Base-by-base conservation (phyloP, 2,797 vertebrate species). In the Enteromius radiatus region DNA sequence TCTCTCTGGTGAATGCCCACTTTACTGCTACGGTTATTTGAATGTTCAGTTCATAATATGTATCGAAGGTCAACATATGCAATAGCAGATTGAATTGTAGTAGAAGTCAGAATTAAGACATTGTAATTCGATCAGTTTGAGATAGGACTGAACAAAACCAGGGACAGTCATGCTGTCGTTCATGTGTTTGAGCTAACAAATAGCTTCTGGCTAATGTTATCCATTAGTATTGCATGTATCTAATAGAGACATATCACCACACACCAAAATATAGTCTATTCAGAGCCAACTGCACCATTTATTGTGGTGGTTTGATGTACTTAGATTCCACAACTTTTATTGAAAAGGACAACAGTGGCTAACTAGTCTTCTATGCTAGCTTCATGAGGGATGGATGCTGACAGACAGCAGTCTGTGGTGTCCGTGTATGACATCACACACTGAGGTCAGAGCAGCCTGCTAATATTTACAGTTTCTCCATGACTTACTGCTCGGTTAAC, bases 1-100 rank as follows among this genome's bases (percentile, higher is more conserved):
- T 74, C 94, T 99, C 82, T 99, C 98, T 92, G 98, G 98, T 99
- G 92, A 92, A 93, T 86, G 3, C 41, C 19, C 33, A 6, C 41
- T 81, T 56, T 38, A 45, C 76, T 73, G 49, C 8, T 17, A 4
- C 31, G 80, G 19, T 54, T 33, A 36, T 52, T 54, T 36, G 59
- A 63, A 31, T 54, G 5, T 36, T 74, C 70, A 54, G 12, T 12
- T 10, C 3, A 7, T n/a, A n/a, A n/a, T 52, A n/a, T 1, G 21
- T 19, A 26, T 26, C 4, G 6, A 26, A 17, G 38, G 41, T 26
- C 14, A 11, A n/a, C 33, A 6, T 31, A 17, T 15, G 31, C 28
- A 19, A 43, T 41, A 14, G 5, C 36, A 14, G 36, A 41, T 7
- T 23, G 12, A 41, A 41, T 41, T 9, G 9, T 9, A 41, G 38